These are phyloP conservation scores for Onychostoma macrolepis DNA, from an alignment of 2,113 vertebrate species.

Conservation along the genomic window DNA sequence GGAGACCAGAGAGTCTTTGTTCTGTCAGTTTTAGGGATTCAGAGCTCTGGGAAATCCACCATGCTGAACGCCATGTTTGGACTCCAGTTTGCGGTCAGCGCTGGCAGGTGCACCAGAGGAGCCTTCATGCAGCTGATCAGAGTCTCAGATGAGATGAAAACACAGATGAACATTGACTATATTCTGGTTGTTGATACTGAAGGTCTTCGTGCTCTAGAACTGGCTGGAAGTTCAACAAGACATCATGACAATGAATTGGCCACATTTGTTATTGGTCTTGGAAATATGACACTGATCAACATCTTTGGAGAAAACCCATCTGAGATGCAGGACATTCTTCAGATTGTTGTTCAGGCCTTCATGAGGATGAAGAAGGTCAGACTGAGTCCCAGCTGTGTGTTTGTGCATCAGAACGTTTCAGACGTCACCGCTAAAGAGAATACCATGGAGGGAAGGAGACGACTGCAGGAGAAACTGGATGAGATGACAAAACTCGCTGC, in stretches of 20 bases:
- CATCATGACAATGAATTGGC: background rate
- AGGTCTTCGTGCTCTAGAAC: background rate
- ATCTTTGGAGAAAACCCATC: background rate
- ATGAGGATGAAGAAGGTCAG: background rate
- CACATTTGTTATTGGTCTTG: background rate
- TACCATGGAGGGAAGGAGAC: background rate
- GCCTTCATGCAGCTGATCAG: background rate
- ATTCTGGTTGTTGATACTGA: constrained; percentile 2
- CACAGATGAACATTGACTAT: background rate
- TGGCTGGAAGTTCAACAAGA: background rate
- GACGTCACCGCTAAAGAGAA: background rate
- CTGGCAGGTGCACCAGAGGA: background rate
- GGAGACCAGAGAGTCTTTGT: background rate
- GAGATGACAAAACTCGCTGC: background rate
- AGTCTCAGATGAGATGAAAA: background rate
- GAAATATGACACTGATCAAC: background rate
- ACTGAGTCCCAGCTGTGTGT: background rate
- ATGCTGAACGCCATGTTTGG: background rate
- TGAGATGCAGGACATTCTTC: background rate
- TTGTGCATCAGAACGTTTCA: background rate
- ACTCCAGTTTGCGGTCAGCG: background rate
- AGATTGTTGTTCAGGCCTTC: background rate
- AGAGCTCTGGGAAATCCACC: background rate
- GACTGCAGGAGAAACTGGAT: background rate
- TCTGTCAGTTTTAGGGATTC: background rate